Evolutionary conservation across 2,888 invertebrate genomes (phyloP), one percentile per base, ranked within the genome.

Genomic region (Drosophila buzzatii): DNA sequence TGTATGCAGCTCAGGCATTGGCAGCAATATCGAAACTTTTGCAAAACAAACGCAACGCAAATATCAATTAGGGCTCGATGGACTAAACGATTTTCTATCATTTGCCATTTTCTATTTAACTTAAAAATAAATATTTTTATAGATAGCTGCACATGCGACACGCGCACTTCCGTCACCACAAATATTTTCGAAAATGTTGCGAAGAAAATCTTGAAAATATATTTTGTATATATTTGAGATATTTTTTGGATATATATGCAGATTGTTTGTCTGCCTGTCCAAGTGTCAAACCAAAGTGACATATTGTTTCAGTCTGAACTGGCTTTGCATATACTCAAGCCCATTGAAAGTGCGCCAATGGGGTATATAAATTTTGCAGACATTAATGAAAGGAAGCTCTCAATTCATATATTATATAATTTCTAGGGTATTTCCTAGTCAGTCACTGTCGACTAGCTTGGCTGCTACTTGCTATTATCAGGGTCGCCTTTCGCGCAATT

Each of bases 131-230:
- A 23, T 4, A 23, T 71, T 74, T 73, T 73, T 55, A 49, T 47
- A 55, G 27, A 53, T 51, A 63, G 79, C 72, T 76, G 60, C 72
- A 76, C 56, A 63, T 67, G 35, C 71, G 73, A 81, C 79, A 87
- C 82, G 85, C 82, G 82, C 78, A 79, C 85, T 85, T 85, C 85
- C 89, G 85, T 76, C 76, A 70, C 44, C 47, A 18, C 57, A 77
- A 70, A 66, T 65, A 79, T 68, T 69, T 49, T 49, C 31, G 7
- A 9, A 31, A 31, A 70, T 65, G 74, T 77, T 80, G 72, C 53
- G 65, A 18, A 53, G 66, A 87, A 80, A 69, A 76, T 70, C 60
- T 61, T 55, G 44, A 61, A 75, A 71, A 72, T 31, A 39, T 16
- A 27, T 27, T 20, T 52, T 3, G 45, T 33, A 61, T 67, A 55